Conservation (phyloP, 2,888 invertebrate genomes). For the Nephrotoma flavescens region DNA sequence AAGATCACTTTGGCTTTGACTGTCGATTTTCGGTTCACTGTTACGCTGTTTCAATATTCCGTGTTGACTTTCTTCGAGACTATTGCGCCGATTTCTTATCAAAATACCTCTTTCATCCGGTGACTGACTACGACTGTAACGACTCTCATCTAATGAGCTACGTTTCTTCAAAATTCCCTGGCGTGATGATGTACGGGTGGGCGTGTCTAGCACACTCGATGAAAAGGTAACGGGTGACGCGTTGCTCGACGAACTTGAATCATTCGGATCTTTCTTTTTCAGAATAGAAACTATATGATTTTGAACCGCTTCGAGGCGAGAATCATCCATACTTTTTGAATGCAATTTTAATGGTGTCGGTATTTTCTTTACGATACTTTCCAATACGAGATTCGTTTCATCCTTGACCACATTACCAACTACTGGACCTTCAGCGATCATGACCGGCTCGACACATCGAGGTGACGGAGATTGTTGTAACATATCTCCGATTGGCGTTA, state of each 20-base stretch:
- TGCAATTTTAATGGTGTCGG: background rate
- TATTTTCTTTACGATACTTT: background rate
- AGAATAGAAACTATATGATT: slow-evolving; percentile 45
- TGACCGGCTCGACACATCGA: slow-evolving; percentile 17
- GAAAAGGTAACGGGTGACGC: slow-evolving; percentile 68
- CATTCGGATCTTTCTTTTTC: slow-evolving; percentile 45
- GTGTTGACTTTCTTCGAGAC: slow-evolving; percentile 36
- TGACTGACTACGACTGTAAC: slow-evolving; percentile 31
- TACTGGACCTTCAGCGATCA: slow-evolving; percentile 17
- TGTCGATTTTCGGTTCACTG: slow-evolving; percentile 50
- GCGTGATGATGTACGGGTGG: slow-evolving; percentile 43
- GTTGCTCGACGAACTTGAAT: slow-evolving; percentile 36
- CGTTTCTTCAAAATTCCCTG: slow-evolving; percentile 75
- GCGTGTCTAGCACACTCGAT: slow-evolving; percentile 54
- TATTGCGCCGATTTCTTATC: slow-evolving; percentile 29
- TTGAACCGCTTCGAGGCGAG: slow-evolving; percentile 28
- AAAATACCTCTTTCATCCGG: slow-evolving; percentile 31
- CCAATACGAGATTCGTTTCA: background rate
- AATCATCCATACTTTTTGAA: slow-evolving; percentile 7
- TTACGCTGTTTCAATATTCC: slow-evolving; percentile 69
- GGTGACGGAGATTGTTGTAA: background rate
- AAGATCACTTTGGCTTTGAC: slow-evolving; percentile 41
- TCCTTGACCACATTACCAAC: background rate
- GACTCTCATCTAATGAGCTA: slow-evolving; percentile 59
- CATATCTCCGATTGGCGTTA: background rate